Conservation (phyloP, 2,888 invertebrate genomes). For the Bugulina stolonifera region DNA sequence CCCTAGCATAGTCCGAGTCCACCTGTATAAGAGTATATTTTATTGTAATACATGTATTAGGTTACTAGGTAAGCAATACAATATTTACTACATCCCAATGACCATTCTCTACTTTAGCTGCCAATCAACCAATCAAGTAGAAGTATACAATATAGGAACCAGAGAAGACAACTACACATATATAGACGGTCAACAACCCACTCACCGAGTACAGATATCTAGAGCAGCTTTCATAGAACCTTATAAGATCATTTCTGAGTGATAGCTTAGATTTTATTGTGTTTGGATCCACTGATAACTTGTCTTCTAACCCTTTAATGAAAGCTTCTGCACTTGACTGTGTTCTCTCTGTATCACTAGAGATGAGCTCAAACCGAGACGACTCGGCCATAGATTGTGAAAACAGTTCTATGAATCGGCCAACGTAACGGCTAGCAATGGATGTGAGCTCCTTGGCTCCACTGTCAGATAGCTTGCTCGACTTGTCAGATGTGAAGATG, state of each 20-base stretch:
- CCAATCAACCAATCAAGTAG: not conserved
- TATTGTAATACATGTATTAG: not conserved
- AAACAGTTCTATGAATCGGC: not conserved
- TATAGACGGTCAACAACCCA: not conserved
- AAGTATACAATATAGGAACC: not conserved
- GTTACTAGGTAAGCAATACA: not conserved
- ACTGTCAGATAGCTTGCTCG: not conserved
- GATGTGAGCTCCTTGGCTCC: not conserved
- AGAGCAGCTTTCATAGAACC: not conserved
- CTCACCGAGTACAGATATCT: not conserved
- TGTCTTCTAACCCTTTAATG: not conserved
- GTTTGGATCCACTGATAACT: not conserved
- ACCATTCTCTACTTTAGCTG: not conserved
- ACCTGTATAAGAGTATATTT: no score
- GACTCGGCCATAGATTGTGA: not conserved
- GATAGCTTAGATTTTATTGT: not conserved
- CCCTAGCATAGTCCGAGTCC: not conserved
- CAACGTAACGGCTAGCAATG: not conserved
- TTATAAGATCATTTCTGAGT: not conserved
- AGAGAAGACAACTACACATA: no score
- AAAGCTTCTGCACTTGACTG: not conserved
- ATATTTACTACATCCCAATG: not conserved
- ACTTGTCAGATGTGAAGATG: not conserved
- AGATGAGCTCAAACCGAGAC: not conserved
- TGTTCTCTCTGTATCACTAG: not conserved